Conservation (phyloP, 2,888 invertebrate genomes). For the Maniola hyperantus region DNA sequence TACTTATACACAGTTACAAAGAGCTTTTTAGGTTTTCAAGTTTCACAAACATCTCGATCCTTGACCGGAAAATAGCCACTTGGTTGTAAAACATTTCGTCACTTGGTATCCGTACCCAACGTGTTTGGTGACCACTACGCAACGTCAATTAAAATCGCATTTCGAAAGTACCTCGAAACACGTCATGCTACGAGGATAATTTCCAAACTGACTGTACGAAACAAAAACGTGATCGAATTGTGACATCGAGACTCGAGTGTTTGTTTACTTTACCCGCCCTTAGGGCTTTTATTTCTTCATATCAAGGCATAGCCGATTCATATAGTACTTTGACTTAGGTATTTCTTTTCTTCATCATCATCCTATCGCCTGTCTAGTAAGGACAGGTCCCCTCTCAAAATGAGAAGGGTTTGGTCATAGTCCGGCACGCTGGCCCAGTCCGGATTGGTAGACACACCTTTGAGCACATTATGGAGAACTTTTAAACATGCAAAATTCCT, state of each 20-base stretch:
- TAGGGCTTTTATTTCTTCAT: background rate
- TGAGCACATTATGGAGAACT: too few species aligned
- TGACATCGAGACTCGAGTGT: background rate
- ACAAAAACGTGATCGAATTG: conserved; percentile 20
- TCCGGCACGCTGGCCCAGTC: too few species aligned
- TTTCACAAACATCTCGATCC: background rate
- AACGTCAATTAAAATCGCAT: conserved; percentile 81
- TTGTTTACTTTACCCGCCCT: conserved; percentile 5
- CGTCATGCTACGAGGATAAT: conserved; percentile 60
- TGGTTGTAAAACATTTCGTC: conserved; percentile 27
- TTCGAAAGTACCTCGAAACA: conserved; percentile 61
- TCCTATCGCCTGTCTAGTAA: too few species aligned
- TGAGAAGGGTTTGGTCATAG: too few species aligned
- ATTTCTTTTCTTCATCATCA: too few species aligned
- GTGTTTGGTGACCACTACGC: conserved; percentile 57
- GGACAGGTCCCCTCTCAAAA: too few species aligned
- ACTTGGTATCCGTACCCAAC: conserved; percentile 57
- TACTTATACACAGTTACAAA: background rate
- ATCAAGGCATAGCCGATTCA: background rate
- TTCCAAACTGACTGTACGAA: conserved; percentile 45
- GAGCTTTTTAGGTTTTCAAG: background rate
- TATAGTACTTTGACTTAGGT: too few species aligned
- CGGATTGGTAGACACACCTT: too few species aligned
- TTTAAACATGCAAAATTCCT: too few species aligned
- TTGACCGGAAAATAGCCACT: background rate